phyloP scores from a whole-genome alignment of 2,797 vertebrate genomes.

The Chaetodon trifasciatus region DNA sequence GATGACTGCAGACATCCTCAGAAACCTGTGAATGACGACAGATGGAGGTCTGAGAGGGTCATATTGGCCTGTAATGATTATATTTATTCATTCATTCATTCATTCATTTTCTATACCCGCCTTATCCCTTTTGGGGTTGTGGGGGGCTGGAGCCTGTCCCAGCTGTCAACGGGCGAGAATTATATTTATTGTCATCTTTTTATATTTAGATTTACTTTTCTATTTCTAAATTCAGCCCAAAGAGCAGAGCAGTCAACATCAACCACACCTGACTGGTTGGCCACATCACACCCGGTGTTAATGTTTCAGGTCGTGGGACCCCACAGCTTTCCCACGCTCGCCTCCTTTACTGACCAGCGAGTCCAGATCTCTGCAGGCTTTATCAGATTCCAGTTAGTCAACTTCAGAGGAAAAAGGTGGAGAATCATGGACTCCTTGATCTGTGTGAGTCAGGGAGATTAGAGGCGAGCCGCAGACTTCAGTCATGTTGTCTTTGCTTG shows the following conservation, averaged over 20 bases:
- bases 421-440: neutral
- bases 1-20: neutral
- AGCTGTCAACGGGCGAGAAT: no score
- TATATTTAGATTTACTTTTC: neutral
- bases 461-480: constrained; percentile 18
- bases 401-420: constrained; percentile 31
- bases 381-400: constrained; percentile 13
- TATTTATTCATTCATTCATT: no score
- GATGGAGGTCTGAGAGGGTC: neutral
- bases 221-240: neutral
- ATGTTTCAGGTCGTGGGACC: constrained; percentile 8
- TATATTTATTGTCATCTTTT: neutral
- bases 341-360: constrained; percentile 4
- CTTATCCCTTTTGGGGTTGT: no score
- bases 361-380: constrained; percentile 38
- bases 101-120: no score
- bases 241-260: neutral
- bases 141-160: no score
- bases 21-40: neutral
- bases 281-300: neutral
- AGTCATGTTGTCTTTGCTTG: neutral
- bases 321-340: constrained; percentile 29
- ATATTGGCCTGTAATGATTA: neutral
- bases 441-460: constrained; percentile 14
- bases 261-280: neutral